Base-by-base conservation (phyloP, 92 coral and sea anemone species). In the Chrysogorgia sp. region DNA sequence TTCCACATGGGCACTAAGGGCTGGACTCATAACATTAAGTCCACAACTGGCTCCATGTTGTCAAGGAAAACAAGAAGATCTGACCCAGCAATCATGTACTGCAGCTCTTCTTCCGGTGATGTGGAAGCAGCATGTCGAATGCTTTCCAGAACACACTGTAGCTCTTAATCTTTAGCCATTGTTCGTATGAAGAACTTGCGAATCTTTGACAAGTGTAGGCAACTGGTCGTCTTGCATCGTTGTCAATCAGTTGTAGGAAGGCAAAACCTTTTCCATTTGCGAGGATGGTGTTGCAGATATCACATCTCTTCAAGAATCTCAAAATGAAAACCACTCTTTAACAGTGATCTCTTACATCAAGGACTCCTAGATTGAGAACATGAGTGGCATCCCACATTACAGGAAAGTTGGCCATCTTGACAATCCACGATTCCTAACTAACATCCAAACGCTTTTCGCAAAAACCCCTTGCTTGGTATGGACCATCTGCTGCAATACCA, bases 301-400 rank as follows among this genome's bases (percentile, higher is more conserved):
- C 30, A 30, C 67, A 61, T 61, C 82, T 76, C 22, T 76, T 76
- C 82, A 61, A 57, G 67, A 76, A 76, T 49, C 53, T 76, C 40
- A 59, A 76, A 76, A 67, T 59, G 49, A 67, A 35, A 34, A 35
- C 82, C 68, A 76, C 82, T 41, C 26, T 40, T 69, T 53, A 40
- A n/a, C 62, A 53, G 50, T 45, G 43, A 58, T 75, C 81, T 55
- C 58, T 55, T 22, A 75, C 71, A 22, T 58, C 67, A 40, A 63
- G 28, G 37, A 58, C 82, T 67, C 71, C 58, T 28, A 76, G 49
- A 60, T 60, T 60, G 31, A 76, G 50, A 22, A 76, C 34, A 76
- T 60, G 71, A 76, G 82, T 57, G 21, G 82, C 71, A 76, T 76
- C 72, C 82, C 82, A 76, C 34, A 71, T 76, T 34, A 76, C 82